phyloP scores from a whole-genome alignment of 2,797 vertebrate species.

The Thripadectes ignobilis region DNA sequence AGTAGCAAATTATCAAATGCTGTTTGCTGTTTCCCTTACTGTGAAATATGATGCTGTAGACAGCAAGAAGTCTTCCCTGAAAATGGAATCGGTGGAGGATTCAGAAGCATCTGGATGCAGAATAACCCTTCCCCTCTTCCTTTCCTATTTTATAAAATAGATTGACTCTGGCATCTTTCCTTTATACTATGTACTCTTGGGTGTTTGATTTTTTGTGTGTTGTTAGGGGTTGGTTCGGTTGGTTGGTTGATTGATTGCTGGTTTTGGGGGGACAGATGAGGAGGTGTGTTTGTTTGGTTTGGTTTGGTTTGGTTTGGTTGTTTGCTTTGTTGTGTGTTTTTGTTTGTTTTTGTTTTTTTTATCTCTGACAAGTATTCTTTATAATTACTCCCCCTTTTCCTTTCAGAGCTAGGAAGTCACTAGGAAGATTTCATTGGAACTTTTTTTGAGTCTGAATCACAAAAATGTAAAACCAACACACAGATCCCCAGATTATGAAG shows the following conservation, averaged over 20 bases:
- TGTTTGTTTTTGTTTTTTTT: background rate
- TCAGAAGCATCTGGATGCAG: background rate
- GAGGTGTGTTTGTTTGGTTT: too few species aligned
- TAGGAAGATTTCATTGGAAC: background rate
- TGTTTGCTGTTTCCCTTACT: background rate
- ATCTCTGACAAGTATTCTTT: background rate
- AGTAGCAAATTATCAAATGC: background rate
- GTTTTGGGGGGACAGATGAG: accelerated
- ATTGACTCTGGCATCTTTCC: background rate
- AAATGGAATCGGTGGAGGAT: background rate
- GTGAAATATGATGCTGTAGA: background rate
- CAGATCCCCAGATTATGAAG: background rate
- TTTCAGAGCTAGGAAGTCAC: background rate
- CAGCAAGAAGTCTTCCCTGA: background rate
- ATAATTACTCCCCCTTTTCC: background rate
- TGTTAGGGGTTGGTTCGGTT: background rate
- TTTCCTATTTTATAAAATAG: background rate
- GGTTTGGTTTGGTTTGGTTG: background rate
- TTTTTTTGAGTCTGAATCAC: background rate
- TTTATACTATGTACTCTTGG: background rate
- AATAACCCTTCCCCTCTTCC: background rate
- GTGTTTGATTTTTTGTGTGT: background rate
- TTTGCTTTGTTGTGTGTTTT: too few species aligned
- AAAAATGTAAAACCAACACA: background rate
- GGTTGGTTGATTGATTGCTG: accelerated